These are phyloP conservation scores for Elephantulus edwardii DNA, from an alignment of 2,113 vertebrate species.

Conservation along the genomic window DNA sequence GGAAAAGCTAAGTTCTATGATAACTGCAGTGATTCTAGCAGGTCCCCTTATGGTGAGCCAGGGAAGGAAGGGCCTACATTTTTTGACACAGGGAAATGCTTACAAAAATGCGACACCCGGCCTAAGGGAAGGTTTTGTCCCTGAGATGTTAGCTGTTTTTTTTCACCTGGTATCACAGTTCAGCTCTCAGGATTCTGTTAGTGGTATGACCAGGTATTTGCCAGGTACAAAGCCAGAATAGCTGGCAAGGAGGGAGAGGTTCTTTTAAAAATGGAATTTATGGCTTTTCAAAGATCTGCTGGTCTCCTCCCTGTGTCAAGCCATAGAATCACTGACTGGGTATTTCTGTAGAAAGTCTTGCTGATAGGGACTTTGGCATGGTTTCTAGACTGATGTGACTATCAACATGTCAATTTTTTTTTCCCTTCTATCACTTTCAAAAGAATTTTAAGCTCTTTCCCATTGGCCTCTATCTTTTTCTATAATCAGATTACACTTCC, in stretches of 20 bases:
- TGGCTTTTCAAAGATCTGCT: neutral
- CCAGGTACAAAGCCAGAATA: neutral
- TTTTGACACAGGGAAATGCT: neutral
- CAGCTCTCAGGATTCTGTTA: neutral
- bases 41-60: neutral
- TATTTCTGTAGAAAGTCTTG: neutral
- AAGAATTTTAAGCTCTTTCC: neutral
- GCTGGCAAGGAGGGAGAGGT: neutral
- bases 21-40: neutral
- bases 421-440: neutral
- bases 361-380: neutral
- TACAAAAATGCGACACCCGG: too few species aligned
- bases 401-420: neutral
- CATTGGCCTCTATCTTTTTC: neutral
- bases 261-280: neutral
- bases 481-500: neutral
- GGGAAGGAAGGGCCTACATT: neutral
- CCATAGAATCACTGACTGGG: neutral
- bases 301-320: neutral
- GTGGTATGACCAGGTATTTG: neutral
- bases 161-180: neutral
- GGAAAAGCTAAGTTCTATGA: constrained; percentile 9
- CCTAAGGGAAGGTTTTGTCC: neutral
- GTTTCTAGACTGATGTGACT: too few species aligned
- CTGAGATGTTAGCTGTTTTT: neutral